Evolutionary conservation across 1,140 invertebrate species (phyloP).

Genomic region (Aphelenchoides fujianensis): DNA sequence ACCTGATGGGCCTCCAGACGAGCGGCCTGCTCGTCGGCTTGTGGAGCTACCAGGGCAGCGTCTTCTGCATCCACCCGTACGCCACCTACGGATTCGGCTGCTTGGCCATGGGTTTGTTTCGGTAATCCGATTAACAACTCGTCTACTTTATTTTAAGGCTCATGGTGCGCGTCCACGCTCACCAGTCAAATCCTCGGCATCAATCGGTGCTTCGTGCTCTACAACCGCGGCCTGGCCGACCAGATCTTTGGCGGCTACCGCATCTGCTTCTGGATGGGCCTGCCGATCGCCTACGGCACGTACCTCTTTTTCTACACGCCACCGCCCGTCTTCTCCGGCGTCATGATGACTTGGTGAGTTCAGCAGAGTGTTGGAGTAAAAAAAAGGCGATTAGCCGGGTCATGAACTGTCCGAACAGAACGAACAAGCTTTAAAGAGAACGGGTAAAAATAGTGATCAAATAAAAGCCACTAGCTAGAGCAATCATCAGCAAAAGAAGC

Average conservation of each 20-base stretch:
- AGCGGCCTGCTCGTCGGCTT: not conserved
- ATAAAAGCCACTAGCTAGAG: too few species aligned
- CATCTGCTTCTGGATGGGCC: not conserved
- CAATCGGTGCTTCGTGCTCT: conserved; percentile 8
- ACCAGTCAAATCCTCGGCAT: not conserved
- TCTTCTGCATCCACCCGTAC: not conserved
- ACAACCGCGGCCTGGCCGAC: not conserved
- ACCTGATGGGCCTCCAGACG: not conserved
- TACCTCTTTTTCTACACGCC: not conserved
- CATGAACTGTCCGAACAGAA: too few species aligned
- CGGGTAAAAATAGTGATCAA: too few species aligned
- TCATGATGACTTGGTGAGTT: not conserved
- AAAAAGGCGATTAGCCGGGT: too few species aligned
- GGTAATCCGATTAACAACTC: too few species aligned
- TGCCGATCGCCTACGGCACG: not conserved
- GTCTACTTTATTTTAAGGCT: not conserved
- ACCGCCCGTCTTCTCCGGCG: not conserved
- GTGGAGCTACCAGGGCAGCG: not conserved
- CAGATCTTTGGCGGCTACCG: not conserved
- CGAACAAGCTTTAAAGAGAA: too few species aligned
- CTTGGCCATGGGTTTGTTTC: not conserved
- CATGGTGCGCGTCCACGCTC: not conserved
- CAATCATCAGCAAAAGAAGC: too few species aligned
- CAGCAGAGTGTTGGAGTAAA: too few species aligned
- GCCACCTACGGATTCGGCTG: not conserved